A percentile compares a stretch with the other conserved stretches of the same genome.
These are phyloP conservation scores for Pteropus rufus DNA, from an alignment of 2,797 vertebrate genomes.

Conservation along the genomic window DNA sequence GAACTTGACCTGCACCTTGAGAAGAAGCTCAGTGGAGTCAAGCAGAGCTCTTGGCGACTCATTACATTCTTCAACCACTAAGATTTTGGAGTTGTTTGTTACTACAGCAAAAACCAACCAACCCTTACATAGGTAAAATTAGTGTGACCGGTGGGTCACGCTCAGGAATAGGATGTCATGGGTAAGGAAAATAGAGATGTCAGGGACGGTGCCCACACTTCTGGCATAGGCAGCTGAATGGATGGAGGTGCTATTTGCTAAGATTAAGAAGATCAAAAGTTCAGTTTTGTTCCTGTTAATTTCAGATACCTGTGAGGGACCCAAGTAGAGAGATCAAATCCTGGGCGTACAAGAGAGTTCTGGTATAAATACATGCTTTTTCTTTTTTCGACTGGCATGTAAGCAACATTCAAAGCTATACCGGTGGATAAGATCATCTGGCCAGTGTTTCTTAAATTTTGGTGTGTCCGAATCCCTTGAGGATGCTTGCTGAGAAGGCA, in stretches of 20 bases:
- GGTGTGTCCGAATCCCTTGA: background rate
- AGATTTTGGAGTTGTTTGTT: background rate
- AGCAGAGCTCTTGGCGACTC: background rate
- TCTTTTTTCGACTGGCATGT: too few relatives aligned
- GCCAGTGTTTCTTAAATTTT: background rate
- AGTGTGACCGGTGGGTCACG: background rate
- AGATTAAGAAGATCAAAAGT: background rate
- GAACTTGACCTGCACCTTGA: background rate
- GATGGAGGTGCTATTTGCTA: background rate
- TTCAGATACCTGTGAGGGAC: background rate
- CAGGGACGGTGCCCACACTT: background rate
- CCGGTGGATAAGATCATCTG: background rate
- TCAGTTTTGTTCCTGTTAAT: background rate
- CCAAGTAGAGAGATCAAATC: background rate
- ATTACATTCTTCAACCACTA: background rate
- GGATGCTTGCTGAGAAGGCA: background rate
- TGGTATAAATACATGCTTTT: background rate
- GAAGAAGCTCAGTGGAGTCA: background rate
- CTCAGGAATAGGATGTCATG: background rate
- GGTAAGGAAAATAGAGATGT: background rate
- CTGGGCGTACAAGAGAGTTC: background rate
- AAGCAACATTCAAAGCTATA: background rate
- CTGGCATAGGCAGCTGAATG: background rate
- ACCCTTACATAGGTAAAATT: background rate
- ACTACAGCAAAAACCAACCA: background rate